Percentiles rank a stretch among this genome's conserved stretches.
phyloP scores from a whole-genome alignment of 1,140 invertebrate species.

The Lordiphosa clarofinis region DNA sequence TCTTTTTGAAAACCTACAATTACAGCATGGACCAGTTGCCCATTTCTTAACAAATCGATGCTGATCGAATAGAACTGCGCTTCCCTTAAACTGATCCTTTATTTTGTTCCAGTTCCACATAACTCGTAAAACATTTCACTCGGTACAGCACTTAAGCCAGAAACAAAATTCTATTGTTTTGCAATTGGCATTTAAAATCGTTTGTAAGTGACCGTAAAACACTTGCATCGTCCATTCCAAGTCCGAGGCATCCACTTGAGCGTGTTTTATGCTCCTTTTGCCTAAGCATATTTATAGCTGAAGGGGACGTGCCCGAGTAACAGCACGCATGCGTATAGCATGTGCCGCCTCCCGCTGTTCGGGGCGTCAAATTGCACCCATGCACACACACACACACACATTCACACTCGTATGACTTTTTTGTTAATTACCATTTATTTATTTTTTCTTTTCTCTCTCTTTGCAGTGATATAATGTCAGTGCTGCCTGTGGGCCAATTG shows the following conservation, averaged over 20 bases:
- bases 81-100: conserved; percentile 8
- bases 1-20: too few species aligned
- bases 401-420: conserved; percentile 6
- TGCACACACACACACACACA: conserved; percentile 9
- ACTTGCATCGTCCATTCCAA: conserved; percentile 49
- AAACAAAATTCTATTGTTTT: conserved; percentile 63
- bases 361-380: conserved; percentile 67
- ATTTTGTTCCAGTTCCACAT: conserved; percentile 54
- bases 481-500: conserved; percentile 75
- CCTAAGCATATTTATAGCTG: conserved; percentile 70
- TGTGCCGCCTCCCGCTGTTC: conserved; percentile 65
- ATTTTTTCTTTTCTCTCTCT: conserved; percentile 17
- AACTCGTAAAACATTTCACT: conserved; percentile 75
- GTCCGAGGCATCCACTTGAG: conserved; percentile 55
- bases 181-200: conserved; percentile 72
- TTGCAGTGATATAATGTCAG: conserved; percentile 77
- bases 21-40: too few species aligned
- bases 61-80: background rate
- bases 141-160: conserved; percentile 28
- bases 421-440: conserved; percentile 6
- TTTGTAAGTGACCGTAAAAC: conserved; percentile 71
- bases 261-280: conserved; percentile 75
- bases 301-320: conserved; percentile 50
- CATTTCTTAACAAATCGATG: too few species aligned
- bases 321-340: conserved; percentile 73